phyloP scores from a whole-genome alignment of 2,113 vertebrate genomes.

The Formicarius rufipectus region DNA sequence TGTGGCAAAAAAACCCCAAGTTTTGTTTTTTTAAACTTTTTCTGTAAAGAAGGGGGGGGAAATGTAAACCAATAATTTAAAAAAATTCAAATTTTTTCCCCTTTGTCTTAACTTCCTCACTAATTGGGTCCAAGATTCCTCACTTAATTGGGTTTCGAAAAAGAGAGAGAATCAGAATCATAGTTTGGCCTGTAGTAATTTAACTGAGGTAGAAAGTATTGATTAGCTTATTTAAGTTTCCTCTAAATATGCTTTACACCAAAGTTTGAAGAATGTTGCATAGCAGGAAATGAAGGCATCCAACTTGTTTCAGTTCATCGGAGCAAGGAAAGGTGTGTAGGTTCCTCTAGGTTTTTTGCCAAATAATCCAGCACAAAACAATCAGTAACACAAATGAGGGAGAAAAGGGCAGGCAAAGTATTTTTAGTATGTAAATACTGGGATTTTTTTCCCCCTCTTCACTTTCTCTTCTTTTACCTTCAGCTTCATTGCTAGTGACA shows the following conservation, averaged over 20 bases:
- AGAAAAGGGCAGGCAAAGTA: neutral
- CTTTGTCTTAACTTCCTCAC: neutral
- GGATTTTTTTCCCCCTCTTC: neutral
- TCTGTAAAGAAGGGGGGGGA: neutral
- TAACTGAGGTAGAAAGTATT: neutral
- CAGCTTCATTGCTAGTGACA: neutral
- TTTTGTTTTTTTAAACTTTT: neutral
- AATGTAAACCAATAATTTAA: neutral
- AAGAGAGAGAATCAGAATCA: neutral
- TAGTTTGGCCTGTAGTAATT: neutral
- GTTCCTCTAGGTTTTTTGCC: neutral
- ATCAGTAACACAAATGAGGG: neutral
- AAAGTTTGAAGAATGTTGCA: neutral
- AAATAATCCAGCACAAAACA: neutral
- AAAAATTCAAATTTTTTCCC: neutral
- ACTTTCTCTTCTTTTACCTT: neutral
- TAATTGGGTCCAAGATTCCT: conserved; percentile 11
- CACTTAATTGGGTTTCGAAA: neutral
- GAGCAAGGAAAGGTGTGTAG: neutral
- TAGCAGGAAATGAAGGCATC: neutral
- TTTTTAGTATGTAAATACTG: neutral
- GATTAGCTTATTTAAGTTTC: neutral
- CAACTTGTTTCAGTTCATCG: neutral
- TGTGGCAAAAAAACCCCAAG: neutral
- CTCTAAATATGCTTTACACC: neutral